Conservation (phyloP, 37 sponge, comb jelly and placozoan genomes). For the Beroe forskalii region DNA sequence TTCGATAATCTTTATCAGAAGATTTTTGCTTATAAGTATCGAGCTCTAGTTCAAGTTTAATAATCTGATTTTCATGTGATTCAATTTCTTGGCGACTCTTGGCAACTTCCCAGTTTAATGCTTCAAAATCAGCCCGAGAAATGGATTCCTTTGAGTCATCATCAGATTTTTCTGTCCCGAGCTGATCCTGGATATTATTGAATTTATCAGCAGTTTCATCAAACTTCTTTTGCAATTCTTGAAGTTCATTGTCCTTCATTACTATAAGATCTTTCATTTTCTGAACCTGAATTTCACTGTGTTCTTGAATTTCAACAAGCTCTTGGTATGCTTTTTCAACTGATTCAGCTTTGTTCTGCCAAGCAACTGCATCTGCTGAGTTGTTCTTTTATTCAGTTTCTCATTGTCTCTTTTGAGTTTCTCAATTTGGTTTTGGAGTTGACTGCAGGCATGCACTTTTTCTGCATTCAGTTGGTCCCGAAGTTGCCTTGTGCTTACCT, state of each 20-base stretch:
- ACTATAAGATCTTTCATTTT: conserved; percentile 55
- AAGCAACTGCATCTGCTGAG: conserved; percentile 38
- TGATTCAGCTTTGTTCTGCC: conserved; percentile 63
- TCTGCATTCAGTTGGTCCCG: neutral
- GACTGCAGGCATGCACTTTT: neutral
- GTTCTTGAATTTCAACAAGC: conserved; percentile 53
- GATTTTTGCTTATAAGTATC: neutral
- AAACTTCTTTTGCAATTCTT: conserved; percentile 36
- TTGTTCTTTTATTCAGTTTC: conserved; percentile 34
- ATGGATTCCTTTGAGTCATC: neutral
- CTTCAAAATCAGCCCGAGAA: neutral
- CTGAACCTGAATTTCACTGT: conserved; percentile 57
- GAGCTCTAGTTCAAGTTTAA: conserved; percentile 21
- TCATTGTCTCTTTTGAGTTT: conserved; percentile 33
- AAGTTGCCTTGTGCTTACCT: neutral
- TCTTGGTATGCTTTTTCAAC: conserved; percentile 46
- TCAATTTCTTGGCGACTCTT: conserved; percentile 12
- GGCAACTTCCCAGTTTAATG: conserved; percentile 44
- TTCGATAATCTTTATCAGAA: conserved; percentile 48
- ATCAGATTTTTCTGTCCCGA: neutral
- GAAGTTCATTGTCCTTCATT: conserved; percentile 31
- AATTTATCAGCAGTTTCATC: conserved; percentile 22
- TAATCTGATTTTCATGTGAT: conserved; percentile 16
- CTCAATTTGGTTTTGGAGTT: conserved; percentile 43
- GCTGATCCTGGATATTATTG: neutral